Evolutionary conservation across 1,140 invertebrate species (phyloP), one percentile per base, ranked within the genome.

Genomic region (Aphis craccivora): DNA sequence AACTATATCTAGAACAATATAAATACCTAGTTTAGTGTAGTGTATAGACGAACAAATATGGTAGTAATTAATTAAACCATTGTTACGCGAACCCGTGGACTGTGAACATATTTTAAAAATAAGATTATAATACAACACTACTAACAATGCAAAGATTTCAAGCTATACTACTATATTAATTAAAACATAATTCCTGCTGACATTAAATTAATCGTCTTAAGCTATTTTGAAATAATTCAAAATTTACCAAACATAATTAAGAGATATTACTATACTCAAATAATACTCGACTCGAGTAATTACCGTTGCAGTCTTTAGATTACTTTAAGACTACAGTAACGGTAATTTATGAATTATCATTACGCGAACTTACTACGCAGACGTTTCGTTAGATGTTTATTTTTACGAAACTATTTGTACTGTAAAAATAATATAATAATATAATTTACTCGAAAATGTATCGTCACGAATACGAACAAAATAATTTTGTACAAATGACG

Each of bases 241-340:
- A 86, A 86, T 86, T 86, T 43, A 3, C 37, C 37, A 43, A 43
- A 43, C 43, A 86, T 86, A 40, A 86, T 86, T 76, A 76, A 30
- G 23, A 76, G 14, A 76, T 76, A 76, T 76, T 76, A 76, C 30
- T 76, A 76, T 76, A 76, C 60, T 76, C 14, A 76, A 76, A 76
- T 76, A 76, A 76, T 76, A 76, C 60, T 76, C n/a, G 60, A 76
- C 60, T 76, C 60, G 60, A 76, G 60, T 76, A 76, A 76, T 76
- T 76, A n/a, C 60, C 60, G n/a, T 76, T 76, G 60, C 60, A 76
- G 60, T 76, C 60, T 76, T 76, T 76, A 76, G 60, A 76, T 76
- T 76, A 76, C 5, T 76, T 76, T 76, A 76, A 76, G 14, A 35
- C 60, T 76, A n/a, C 30, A 76, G 60, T 76, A 18, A 76, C 30